Evolutionary conservation across 2,797 vertebrate genomes (phyloP).

Genomic region (Gadopsis marmoratus): DNA sequence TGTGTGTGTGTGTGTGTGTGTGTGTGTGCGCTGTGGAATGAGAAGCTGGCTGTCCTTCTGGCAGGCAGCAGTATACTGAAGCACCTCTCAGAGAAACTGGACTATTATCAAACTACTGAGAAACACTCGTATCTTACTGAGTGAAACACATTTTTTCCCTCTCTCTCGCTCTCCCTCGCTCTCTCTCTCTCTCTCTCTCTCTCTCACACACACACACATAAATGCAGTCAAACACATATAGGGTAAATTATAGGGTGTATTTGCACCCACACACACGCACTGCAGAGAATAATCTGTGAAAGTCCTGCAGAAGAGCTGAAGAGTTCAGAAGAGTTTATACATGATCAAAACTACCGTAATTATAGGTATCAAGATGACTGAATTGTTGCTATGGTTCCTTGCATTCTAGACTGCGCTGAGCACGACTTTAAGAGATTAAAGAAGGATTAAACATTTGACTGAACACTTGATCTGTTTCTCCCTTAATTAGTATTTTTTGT

Average conservation of each 20-base stretch:
- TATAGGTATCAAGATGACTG: neutral
- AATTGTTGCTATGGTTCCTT: constrained; percentile 1
- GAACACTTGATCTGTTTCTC: neutral
- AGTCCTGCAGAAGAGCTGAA: neutral
- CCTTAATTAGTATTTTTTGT: neutral
- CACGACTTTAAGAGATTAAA: neutral
- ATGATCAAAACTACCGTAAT: neutral
- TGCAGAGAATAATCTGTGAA: neutral
- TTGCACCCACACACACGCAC: neutral
- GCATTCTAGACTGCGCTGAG: neutral
- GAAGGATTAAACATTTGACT: neutral
- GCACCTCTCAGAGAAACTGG: constrained; percentile 70
- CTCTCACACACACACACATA: neutral
- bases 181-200: neutral
- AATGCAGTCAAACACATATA: constrained; percentile 20
- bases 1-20: constrained; percentile 32
- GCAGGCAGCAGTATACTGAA: constrained; percentile 67
- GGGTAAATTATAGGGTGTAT: neutral
- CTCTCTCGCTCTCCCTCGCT: neutral
- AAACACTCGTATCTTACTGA: constrained; percentile 52
- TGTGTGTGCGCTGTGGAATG: constrained; percentile 22
- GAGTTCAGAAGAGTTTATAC: neutral
- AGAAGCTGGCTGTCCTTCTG: constrained; percentile 74
- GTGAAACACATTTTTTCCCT: constrained; percentile 27
- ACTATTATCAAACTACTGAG: constrained; percentile 69